These are phyloP conservation scores for Nomada ruficornis DNA, from an alignment of 2,888 invertebrate genomes.

Conservation along the genomic window DNA sequence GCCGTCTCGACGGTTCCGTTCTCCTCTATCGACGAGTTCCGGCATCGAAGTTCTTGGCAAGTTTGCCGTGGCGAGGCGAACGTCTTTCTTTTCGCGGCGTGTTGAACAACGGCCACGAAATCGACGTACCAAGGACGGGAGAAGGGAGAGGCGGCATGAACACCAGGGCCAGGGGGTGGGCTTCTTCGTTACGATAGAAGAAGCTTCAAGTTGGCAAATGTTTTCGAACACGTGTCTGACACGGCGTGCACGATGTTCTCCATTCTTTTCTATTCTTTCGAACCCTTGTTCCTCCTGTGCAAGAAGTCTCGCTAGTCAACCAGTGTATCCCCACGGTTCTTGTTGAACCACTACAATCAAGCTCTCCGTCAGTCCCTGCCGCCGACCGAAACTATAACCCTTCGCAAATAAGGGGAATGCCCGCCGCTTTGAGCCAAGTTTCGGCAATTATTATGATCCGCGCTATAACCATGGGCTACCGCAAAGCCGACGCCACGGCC, in stretches of 20 bases:
- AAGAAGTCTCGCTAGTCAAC: background rate
- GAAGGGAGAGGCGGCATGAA: slow-evolving; percentile 40
- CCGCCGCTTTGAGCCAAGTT: slow-evolving; percentile 74
- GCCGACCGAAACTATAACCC: slow-evolving; percentile 66
- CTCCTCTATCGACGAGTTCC: slow-evolving; percentile 77
- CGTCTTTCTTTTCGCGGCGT: slow-evolving; percentile 68
- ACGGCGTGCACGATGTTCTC: slow-evolving; percentile 60
- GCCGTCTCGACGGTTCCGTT: slow-evolving; percentile 73
- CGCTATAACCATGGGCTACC: slow-evolving; percentile 65
- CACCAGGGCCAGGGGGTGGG: background rate
- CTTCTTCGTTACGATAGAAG: slow-evolving; percentile 42
- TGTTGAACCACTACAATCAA: slow-evolving; percentile 9
- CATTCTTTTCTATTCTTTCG: slow-evolving; percentile 17
- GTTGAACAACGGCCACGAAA: slow-evolving; percentile 53
- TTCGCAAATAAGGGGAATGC: slow-evolving; percentile 68
- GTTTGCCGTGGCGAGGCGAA: slow-evolving; percentile 73
- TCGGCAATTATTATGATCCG: slow-evolving; percentile 76
- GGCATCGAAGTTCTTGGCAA: slow-evolving; percentile 78
- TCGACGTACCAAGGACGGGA: slow-evolving; percentile 46
- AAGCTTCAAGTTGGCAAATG: slow-evolving; percentile 54
- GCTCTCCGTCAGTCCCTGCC: slow-evolving; percentile 41
- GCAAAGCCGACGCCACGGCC: slow-evolving; percentile 50
- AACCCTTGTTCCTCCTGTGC: background rate
- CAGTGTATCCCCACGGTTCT: slow-evolving; percentile 27
- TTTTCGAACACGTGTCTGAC: slow-evolving; percentile 69